A percentile compares a stretch with the other conserved stretches of the same genome.
phyloP scores from a whole-genome alignment of 2,113 vertebrate species.

The Myocastor coypus region DNA sequence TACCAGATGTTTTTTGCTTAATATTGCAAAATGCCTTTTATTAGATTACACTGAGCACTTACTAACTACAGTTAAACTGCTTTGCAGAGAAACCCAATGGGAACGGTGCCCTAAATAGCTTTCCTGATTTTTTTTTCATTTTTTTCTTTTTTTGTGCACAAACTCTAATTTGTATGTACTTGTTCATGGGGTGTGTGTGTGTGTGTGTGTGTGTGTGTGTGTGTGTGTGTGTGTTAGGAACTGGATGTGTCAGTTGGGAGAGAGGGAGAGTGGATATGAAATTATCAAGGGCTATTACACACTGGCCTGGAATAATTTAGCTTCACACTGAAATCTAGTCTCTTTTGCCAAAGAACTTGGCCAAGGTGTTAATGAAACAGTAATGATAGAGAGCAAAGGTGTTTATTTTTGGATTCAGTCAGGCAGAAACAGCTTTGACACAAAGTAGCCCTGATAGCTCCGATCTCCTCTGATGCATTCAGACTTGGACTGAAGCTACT shows the following conservation, averaged over 20 bases:
- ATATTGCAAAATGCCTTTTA: conserved; percentile 94
- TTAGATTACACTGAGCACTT: conserved; percentile 93
- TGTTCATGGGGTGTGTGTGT: background rate
- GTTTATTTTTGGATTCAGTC: conserved; percentile 69
- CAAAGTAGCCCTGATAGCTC: conserved; percentile 51
- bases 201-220: background rate
- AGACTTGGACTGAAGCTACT: conserved; percentile 31
- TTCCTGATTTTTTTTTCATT: conserved; percentile 56
- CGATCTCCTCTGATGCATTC: conserved; percentile 48
- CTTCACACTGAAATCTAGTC: conserved; percentile 62
- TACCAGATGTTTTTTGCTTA: conserved; percentile 94
- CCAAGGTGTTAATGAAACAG: conserved; percentile 69
- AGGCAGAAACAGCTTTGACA: conserved; percentile 71
- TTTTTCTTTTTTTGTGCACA: conserved; percentile 65
- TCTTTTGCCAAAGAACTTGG: conserved; percentile 70
- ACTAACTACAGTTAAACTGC: conserved; percentile 93
- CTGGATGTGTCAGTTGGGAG: background rate
- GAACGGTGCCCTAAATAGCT: conserved; percentile 90
- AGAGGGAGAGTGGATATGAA: background rate
- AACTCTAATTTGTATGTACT: conserved; percentile 45
- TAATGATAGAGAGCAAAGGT: conserved; percentile 64
- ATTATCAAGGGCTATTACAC: conserved; percentile 76
- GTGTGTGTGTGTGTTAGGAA: accelerated
- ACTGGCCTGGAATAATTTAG: conserved; percentile 74
- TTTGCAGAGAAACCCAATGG: conserved; percentile 89